phyloP scores from a whole-genome alignment of 2,113 vertebrate species.

The Psephotus haematonotus region DNA sequence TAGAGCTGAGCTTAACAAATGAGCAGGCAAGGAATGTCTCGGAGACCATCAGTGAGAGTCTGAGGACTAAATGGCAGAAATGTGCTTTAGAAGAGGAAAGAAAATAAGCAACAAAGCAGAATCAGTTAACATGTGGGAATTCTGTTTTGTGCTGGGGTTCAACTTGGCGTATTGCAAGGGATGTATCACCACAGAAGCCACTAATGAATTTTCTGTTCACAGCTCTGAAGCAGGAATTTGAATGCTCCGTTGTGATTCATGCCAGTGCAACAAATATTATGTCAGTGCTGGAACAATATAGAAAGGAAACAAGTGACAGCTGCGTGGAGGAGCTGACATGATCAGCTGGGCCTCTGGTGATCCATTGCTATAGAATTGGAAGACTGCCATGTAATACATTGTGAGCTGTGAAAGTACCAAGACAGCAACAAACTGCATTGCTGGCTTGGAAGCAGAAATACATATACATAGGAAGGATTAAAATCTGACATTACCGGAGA shows the following conservation, averaged over 20 bases:
- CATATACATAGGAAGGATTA: neutral
- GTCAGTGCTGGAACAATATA: neutral
- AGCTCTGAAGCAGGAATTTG: neutral
- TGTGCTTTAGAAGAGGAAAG: neutral
- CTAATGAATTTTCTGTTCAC: neutral
- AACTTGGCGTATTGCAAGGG: neutral
- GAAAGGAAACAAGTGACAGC: slow-evolving; percentile 20
- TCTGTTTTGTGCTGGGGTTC: neutral
- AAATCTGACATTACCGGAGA: neutral
- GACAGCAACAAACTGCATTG: slow-evolving; percentile 10
- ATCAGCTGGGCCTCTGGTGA: neutral
- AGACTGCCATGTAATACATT: neutral
- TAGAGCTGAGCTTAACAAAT: neutral
- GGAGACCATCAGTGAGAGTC: neutral
- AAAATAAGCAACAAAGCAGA: neutral
- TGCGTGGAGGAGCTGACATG: slow-evolving; percentile 22
- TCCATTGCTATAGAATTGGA: neutral
- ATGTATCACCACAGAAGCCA: neutral
- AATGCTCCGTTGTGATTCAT: neutral
- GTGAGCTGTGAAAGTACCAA: slow-evolving; percentile 23
- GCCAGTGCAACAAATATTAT: neutral
- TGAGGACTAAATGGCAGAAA: neutral
- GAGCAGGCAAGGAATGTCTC: neutral
- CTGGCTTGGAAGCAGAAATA: neutral
- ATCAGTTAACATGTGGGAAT: neutral